Percentiles rank a stretch among this genome's conserved stretches.
These are phyloP conservation scores for Drosophila histrio DNA, from an alignment of 2,888 invertebrate species.

Conservation along the genomic window DNA sequence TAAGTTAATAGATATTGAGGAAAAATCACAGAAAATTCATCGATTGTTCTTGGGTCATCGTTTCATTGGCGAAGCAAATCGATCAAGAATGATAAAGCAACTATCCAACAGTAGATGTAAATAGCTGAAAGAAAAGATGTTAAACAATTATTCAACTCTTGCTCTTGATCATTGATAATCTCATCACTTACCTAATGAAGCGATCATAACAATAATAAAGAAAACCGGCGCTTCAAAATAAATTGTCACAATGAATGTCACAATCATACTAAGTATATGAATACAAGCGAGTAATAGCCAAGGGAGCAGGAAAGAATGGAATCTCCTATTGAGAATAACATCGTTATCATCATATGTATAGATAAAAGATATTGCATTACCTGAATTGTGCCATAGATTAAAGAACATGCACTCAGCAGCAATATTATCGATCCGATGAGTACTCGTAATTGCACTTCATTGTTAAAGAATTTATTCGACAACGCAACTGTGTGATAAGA, in stretches of 20 bases:
- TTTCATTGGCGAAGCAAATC: not conserved
- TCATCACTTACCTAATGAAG: conserved; percentile 16
- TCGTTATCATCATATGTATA: not conserved
- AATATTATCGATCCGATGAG: conserved; percentile 1
- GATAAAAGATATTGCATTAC: not conserved
- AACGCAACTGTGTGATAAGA: conserved; percentile 2
- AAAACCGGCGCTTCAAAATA: not conserved
- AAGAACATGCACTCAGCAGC: not conserved
- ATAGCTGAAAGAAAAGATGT: not conserved
- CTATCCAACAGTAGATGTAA: conserved; percentile 34
- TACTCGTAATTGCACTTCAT: not conserved
- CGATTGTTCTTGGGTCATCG: not conserved
- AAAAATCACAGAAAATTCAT: not conserved
- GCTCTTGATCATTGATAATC: not conserved
- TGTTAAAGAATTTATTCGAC: conserved; percentile 7
- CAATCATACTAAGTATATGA: conserved; percentile 4
- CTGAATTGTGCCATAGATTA: conserved; percentile 1
- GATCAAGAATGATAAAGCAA: conserved; percentile 22
- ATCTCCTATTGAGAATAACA: not conserved
- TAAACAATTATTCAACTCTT: not conserved
- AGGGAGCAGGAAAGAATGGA: conserved; percentile 33
- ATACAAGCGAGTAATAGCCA: conserved; percentile 19
- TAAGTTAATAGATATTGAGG: not conserved
- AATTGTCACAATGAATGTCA: not conserved
- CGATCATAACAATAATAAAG: not conserved